A percentile compares a stretch with the other conserved stretches of the same genome.
Evolutionary conservation across 37 sponge, comb jelly and placozoan genomes (phyloP).

Genomic region (Corticium candelabrum): DNA sequence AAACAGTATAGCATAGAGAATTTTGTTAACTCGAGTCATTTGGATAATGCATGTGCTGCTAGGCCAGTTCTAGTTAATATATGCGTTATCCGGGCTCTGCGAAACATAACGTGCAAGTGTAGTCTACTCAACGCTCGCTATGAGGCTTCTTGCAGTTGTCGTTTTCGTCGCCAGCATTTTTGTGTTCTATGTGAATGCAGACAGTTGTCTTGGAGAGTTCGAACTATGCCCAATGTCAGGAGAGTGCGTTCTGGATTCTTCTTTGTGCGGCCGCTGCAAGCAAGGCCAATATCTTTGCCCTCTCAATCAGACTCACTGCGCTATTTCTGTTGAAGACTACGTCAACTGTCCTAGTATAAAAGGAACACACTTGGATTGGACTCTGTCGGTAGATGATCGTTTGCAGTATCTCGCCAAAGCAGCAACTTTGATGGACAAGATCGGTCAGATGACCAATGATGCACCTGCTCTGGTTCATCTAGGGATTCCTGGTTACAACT

Average conservation of each 20-base stretch:
- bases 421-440: background rate
- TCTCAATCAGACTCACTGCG: background rate
- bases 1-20: too few relatives aligned
- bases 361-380: background rate
- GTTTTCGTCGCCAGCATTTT: too few relatives aligned
- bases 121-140: too few relatives aligned
- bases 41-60: too few relatives aligned
- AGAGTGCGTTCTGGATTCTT: slow-evolving; percentile 6
- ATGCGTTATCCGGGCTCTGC: too few relatives aligned
- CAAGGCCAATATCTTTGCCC: slow-evolving; percentile 9
- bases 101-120: too few relatives aligned
- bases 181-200: too few relatives aligned
- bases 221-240: background rate
- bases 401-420: background rate
- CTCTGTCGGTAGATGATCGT: background rate
- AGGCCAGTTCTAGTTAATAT: too few relatives aligned
- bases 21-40: too few relatives aligned
- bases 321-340: background rate
- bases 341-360: background rate
- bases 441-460: slow-evolving; percentile 10
- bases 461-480: slow-evolving; percentile 2
- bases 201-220: slow-evolving; percentile 6
- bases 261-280: background rate
- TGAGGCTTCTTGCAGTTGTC: too few relatives aligned
- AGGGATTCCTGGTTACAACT: slow-evolving; percentile 2